phyloP scores from a whole-genome alignment of 2,797 vertebrate genomes.

The Rhinoraja longicauda region DNA sequence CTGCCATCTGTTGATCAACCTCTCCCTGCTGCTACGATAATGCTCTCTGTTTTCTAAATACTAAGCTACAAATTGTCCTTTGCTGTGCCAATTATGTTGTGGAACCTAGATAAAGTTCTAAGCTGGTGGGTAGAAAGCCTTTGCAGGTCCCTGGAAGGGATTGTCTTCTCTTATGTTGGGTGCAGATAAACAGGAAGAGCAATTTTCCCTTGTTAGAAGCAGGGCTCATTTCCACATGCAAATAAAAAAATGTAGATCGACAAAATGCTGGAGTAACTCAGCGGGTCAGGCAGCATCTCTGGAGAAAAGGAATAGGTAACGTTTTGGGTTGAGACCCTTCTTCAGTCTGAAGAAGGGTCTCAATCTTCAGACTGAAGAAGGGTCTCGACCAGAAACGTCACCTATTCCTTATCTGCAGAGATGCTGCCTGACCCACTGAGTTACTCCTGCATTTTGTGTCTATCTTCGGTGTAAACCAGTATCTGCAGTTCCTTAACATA shows the following conservation, averaged over 20 bases:
- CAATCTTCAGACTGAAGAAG: too few relatives aligned
- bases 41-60: neutral
- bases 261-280: too few relatives aligned
- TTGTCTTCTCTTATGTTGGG: neutral
- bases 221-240: neutral
- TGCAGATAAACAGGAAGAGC: neutral
- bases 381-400: too few relatives aligned
- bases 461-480: neutral
- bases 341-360: too few relatives aligned
- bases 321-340: too few relatives aligned
- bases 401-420: too few relatives aligned
- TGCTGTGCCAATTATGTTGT: neutral
- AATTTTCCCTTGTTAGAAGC: neutral
- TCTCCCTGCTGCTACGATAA: neutral
- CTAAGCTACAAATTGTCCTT: neutral
- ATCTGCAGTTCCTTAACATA: neutral
- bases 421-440: too few relatives aligned
- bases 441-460: too few relatives aligned
- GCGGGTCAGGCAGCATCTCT: too few relatives aligned
- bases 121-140: neutral
- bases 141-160: neutral
- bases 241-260: neutral
- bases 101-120: neutral
- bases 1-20: slow-evolving; percentile 10
- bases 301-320: too few relatives aligned